Evolutionary conservation across 2,888 invertebrate species (phyloP).

Genomic region (Sphaerophoria rueppellii): DNA sequence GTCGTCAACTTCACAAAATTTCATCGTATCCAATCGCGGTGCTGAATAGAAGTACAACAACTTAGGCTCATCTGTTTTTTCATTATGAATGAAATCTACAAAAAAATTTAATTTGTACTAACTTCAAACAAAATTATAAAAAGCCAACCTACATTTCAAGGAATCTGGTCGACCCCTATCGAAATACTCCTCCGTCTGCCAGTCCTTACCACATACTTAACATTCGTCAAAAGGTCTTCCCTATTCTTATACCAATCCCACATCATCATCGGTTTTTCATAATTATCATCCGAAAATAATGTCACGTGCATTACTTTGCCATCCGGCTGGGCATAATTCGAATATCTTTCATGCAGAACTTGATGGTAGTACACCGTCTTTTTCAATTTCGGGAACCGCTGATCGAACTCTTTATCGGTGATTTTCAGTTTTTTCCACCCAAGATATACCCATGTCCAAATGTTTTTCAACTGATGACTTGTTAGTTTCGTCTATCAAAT

Average conservation of each 20-base stretch:
- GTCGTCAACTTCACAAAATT: constrained; percentile 84
- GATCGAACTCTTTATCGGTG: constrained; percentile 84
- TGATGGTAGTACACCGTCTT: constrained; percentile 88
- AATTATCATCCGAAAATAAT: constrained; percentile 77
- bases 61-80: constrained; percentile 74
- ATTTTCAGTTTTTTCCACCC: constrained; percentile 88
- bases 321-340: constrained; percentile 89
- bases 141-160: constrained; percentile 84
- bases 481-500: constrained; percentile 82
- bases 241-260: constrained; percentile 87
- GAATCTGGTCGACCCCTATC: constrained; percentile 87
- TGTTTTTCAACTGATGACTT: constrained; percentile 86
- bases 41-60: constrained; percentile 80
- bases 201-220: constrained; percentile 83
- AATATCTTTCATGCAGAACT: constrained; percentile 89
- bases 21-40: constrained; percentile 88
- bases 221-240: constrained; percentile 85
- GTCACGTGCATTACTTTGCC: constrained; percentile 83
- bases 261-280: constrained; percentile 79
- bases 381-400: constrained; percentile 89
- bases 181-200: constrained; percentile 85
- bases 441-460: constrained; percentile 89
- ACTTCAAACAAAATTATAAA: too few relatives aligned
- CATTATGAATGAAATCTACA: constrained; percentile 77
- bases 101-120: constrained; percentile 5